phyloP scores from a whole-genome alignment of 2,888 invertebrate species.

The Leuctra nigra region DNA sequence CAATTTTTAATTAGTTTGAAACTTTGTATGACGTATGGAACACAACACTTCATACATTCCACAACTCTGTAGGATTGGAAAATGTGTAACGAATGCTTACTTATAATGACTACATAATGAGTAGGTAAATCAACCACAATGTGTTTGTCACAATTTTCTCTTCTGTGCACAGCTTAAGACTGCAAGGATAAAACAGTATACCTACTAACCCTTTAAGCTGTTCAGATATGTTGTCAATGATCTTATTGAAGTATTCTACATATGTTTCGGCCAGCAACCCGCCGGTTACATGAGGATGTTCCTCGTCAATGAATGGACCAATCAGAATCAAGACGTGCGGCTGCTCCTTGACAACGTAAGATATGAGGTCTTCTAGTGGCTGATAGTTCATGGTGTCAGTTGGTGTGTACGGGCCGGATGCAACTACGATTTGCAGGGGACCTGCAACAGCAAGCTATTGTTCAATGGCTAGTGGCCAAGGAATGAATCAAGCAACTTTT shows the following conservation, averaged over 20 bases:
- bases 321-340: conserved; percentile 77
- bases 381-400: conserved; percentile 70
- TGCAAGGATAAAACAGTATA: too few relatives aligned
- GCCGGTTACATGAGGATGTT: conserved; percentile 55
- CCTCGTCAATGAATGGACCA: conserved; percentile 77
- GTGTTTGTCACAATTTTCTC: too few relatives aligned
- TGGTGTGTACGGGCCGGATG: conserved; percentile 78
- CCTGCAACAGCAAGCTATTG: conserved; percentile 36
- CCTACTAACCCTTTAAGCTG: background rate
- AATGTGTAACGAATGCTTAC: too few relatives aligned
- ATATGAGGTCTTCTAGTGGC: conserved; percentile 70
- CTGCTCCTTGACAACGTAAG: conserved; percentile 55
- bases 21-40: too few relatives aligned
- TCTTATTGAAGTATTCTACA: conserved; percentile 65
- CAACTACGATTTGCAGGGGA: conserved; percentile 61
- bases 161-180: too few relatives aligned
- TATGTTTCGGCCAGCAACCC: conserved; percentile 59
- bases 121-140: too few relatives aligned
- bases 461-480: too few relatives aligned
- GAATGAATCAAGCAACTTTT: too few relatives aligned
- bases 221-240: background rate
- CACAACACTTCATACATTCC: too few relatives aligned
- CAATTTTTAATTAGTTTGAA: too few relatives aligned
- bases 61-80: too few relatives aligned
- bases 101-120: too few relatives aligned